Evolutionary conservation across 1,140 invertebrate species (phyloP).

Genomic region (Anastrepha obliqua): DNA sequence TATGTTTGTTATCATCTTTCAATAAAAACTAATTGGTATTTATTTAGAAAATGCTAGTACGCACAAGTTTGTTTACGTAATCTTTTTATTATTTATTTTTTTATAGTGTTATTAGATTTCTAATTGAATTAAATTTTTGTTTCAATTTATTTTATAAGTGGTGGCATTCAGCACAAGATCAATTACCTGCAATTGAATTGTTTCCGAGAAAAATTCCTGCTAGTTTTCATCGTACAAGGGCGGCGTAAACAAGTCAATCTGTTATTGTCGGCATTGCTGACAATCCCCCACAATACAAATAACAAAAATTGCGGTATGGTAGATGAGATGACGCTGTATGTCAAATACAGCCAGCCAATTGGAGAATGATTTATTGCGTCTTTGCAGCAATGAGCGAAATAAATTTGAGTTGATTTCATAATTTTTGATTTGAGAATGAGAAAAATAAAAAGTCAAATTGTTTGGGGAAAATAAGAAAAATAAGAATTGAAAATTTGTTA

Average conservation of each 20-base stretch:
- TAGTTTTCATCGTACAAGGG: neutral
- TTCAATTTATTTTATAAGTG: neutral
- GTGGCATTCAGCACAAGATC: neutral
- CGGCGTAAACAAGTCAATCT: conserved; percentile 10
- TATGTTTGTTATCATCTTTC: no score
- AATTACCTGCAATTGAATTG: conserved; percentile 37
- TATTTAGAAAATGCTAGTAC: no score
- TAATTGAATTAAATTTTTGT: neutral
- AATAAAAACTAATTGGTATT: no score
- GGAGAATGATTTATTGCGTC: neutral
- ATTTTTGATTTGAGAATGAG: no score
- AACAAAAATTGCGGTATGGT: neutral
- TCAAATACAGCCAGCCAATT: neutral
- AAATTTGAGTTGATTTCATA: no score
- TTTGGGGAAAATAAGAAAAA: no score
- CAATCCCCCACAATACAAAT: neutral
- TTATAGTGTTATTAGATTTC: no score
- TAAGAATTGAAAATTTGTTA: no score
- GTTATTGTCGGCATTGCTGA: neutral
- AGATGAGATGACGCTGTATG: neutral
- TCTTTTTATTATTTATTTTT: neutral
- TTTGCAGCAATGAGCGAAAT: neutral
- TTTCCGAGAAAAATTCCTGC: neutral
- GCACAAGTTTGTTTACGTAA: neutral
- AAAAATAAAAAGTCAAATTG: no score